A percentile compares a stretch with the other conserved stretches of the same genome.
Evolutionary conservation across 2,888 invertebrate species (phyloP).

Genomic region (Microctonus brassicae): DNA sequence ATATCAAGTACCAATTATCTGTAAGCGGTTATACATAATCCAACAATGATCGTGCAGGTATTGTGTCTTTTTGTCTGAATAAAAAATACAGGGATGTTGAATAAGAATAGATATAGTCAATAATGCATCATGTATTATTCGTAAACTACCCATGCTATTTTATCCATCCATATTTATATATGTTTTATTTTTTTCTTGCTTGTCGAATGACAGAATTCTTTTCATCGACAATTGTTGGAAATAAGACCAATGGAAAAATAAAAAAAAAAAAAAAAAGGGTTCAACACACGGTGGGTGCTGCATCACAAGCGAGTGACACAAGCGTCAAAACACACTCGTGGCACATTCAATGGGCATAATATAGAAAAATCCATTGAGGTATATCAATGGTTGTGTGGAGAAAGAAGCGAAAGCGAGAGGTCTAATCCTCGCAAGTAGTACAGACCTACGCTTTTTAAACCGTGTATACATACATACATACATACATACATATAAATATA

Average conservation of each 20-base stretch:
- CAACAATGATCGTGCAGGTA: neutral
- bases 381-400: constrained; percentile 42
- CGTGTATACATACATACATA: constrained; percentile 2
- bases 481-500: neutral
- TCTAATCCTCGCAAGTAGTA: constrained; percentile 41
- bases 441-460: constrained; percentile 28
- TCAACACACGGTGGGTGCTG: constrained; percentile 32
- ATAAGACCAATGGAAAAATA: too few relatives aligned
- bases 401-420: constrained; percentile 32
- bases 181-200: neutral
- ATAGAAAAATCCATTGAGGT: constrained; percentile 37
- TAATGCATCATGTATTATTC: neutral
- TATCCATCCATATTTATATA: neutral
- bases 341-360: constrained; percentile 31
- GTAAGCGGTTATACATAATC: neutral
- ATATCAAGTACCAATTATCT: neutral
- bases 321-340: constrained; percentile 58
- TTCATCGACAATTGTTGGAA: constrained; percentile 4
- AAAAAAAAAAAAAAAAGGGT: constrained; percentile 20
- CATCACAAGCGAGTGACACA: constrained; percentile 44
- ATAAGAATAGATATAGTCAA: neutral
- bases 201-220: neutral
- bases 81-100: neutral
- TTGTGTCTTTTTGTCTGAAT: neutral
- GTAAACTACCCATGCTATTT: neutral